Evolutionary conservation across 2,797 vertebrate genomes (phyloP).

Genomic region (Loris lydekkerianus): DNA sequence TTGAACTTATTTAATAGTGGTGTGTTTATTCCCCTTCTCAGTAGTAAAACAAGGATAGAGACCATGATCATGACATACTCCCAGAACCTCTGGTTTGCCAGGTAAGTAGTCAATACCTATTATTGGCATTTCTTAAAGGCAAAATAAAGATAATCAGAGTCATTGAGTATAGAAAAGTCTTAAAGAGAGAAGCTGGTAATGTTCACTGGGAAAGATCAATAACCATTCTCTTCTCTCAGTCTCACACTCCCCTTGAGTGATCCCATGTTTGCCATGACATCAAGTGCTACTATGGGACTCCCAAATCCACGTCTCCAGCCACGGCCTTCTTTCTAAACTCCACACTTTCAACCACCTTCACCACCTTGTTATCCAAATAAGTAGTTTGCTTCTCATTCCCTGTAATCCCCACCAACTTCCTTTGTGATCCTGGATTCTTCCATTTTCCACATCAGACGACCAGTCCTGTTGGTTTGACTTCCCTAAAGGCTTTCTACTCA

Average conservation of each 20-base stretch:
- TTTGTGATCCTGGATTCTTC: background rate
- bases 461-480: background rate
- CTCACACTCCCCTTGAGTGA: background rate
- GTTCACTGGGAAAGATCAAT: background rate
- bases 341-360: background rate
- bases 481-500: background rate
- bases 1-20: constrained; percentile 27
- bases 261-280: background rate
- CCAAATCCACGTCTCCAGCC: background rate
- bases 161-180: background rate
- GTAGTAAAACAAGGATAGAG: background rate
- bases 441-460: background rate
- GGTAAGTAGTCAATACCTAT: constrained; percentile 23
- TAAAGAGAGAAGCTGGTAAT: background rate
- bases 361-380: background rate
- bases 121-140: background rate
- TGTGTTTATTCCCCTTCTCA: constrained; percentile 12
- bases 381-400: background rate
- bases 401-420: background rate
- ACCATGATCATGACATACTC: background rate
- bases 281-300: background rate
- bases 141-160: constrained; percentile 1
- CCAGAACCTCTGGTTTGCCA: constrained; percentile 5
- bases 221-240: background rate
- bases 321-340: background rate